Base-by-base conservation (phyloP, 2,888 invertebrate genomes). In the Thymelicus acteon region DNA sequence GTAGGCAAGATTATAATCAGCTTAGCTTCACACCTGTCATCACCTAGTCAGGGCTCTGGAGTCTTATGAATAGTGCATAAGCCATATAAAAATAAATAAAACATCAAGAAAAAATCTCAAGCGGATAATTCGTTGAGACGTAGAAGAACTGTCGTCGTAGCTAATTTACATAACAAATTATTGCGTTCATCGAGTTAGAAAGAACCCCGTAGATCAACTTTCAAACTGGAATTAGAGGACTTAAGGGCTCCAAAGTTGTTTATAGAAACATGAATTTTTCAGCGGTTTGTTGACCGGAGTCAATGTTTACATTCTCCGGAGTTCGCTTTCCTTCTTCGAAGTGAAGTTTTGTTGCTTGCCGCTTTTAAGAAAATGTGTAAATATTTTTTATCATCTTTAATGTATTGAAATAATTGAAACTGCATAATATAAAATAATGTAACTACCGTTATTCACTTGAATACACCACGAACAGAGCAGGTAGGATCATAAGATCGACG, bases 161-260 rank as follows among this genome's bases (percentile, higher is more conserved):
- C 71, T 73, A 75, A 78, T 79, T 78, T 79, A 73, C 79, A 78
- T 78, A 77, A 75, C 77, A 77, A 78, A 78, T 79, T 79, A 78
- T 76, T 73, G 74, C 77, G 77, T 74, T 75, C 77, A 75, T 77
- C 76, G 78, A 77, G 77, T 78, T 75, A 78, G 76, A 78, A 78
- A 76, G 76, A 78, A 77, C 76, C 75, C 75, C 44, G 71, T 65
- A 65, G 71, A 71, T 71, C 71, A 71, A 71, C 52, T 71, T 71
- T 71, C 65, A 39, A 71, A 71, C 71, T 71, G 65, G 60, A 65
- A 71, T 71, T 71, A 71, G 73, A 71, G 74, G 75, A 75, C 75
- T 75, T 75, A 71, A 72, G 75, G 75, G 72, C 60, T 73, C 72
- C 71, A 76, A 78, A 76, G 75, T 78, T 77, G 75, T 77, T 78